Conservation (phyloP, 2,113 vertebrate genomes). For the Laticauda laticaudata region DNA sequence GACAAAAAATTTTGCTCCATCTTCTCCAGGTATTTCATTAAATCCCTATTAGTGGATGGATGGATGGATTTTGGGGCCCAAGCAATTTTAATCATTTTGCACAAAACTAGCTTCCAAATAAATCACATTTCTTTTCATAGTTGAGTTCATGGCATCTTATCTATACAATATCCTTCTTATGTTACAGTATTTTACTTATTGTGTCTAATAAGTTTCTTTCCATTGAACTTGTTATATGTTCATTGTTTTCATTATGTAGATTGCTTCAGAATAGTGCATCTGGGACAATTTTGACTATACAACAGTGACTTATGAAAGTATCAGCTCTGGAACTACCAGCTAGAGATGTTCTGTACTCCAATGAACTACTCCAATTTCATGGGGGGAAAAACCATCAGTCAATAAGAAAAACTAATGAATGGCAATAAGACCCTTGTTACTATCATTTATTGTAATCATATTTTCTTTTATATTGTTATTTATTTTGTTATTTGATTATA, state of each 20-base stretch:
- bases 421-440: slow-evolving; percentile 72
- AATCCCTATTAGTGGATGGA: background rate
- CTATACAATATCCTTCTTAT: slow-evolving; percentile 59
- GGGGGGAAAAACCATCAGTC: slow-evolving; percentile 55
- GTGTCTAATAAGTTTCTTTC: slow-evolving; percentile 59
- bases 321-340: slow-evolving; percentile 84
- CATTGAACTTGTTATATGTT: slow-evolving; percentile 79
- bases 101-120: background rate
- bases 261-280: slow-evolving; percentile 88
- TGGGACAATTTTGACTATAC: slow-evolving; percentile 86
- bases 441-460: slow-evolving; percentile 51
- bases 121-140: background rate
- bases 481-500: slow-evolving; percentile 56
- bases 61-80: background rate
- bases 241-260: slow-evolving; percentile 92
- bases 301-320: slow-evolving; percentile 80
- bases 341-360: slow-evolving; percentile 81
- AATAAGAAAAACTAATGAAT: slow-evolving; percentile 65
- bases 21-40: background rate
- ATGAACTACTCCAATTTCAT: slow-evolving; percentile 59
- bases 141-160: slow-evolving; percentile 4
- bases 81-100: background rate
- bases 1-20: background rate
- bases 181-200: slow-evolving; percentile 65
- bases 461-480: slow-evolving; percentile 18